A percentile compares a stretch with the other conserved stretches of the same genome.
Evolutionary conservation across 2,888 invertebrate genomes (phyloP).

Genomic region (Hyles lineata): DNA sequence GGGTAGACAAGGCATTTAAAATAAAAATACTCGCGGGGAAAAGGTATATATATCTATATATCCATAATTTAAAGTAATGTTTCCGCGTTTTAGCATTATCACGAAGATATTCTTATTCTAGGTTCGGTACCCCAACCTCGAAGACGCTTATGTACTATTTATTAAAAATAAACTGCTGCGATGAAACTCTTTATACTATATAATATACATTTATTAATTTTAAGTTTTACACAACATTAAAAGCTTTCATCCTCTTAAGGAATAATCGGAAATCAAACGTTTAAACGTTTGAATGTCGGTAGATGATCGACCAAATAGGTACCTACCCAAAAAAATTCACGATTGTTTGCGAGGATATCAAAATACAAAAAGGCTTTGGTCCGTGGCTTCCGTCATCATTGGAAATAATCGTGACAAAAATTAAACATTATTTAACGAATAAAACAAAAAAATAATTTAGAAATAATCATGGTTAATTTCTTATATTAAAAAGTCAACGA

Average conservation of each 20-base stretch:
- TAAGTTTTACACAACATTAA: constrained; percentile 24
- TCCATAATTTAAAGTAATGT: not conserved
- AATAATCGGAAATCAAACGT: not conserved
- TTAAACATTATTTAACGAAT: too few species aligned
- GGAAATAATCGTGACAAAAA: too few species aligned
- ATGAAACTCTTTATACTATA: not conserved
- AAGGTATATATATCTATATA: not conserved
- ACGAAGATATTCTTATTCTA: not conserved
- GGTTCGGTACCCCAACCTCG: not conserved
- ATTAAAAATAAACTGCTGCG: not conserved
- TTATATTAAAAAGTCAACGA: not conserved
- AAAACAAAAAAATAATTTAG: too few species aligned
- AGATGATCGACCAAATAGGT: not conserved
- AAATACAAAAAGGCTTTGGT: too few species aligned
- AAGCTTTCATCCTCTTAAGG: not conserved
- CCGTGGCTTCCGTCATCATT: too few species aligned
- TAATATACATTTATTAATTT: constrained; percentile 11
- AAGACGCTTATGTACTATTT: not conserved
- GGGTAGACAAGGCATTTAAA: not conserved
- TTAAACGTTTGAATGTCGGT: not conserved
- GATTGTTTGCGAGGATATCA: too few species aligned
- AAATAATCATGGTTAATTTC: too few species aligned
- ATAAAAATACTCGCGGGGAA: not conserved
- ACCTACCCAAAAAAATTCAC: too few species aligned
- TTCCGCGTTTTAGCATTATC: not conserved